Base-by-base conservation (phyloP, 2,888 invertebrate species). In the Macroteleia sp. region DNA sequence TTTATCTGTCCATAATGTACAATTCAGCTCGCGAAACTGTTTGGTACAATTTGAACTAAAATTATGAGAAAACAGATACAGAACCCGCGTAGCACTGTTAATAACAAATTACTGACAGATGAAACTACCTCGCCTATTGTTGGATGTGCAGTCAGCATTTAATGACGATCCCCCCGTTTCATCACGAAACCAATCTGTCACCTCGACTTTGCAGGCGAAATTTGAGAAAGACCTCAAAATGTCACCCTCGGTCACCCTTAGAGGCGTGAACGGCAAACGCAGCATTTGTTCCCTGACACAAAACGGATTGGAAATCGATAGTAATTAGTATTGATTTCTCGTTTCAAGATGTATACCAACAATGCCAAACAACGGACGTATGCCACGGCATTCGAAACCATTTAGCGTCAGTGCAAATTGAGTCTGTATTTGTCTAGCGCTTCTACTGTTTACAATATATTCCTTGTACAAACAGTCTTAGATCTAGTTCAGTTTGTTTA, bases 131-230 rank as follows among this genome's bases (percentile, higher is more conserved):
- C 52, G 67, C 28, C 76, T 61, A 36, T 80, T 80, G 77, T 66
- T 10, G 32, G 20, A 12, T 39, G 39, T 5, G 16, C 70, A 69
- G 42, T 75, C 78, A 79, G 74, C 77, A 80, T 62, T 78, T 57
- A 76, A 71, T 74, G 67, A 30, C 64, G 70, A 79, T 77, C 71
- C 77, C 39, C 30, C 44, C 19, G 20, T 4, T 84, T 82, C 86
- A 83, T 82, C 77, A 46, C 73, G 25, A 32, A 81, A 86, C 83
- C 87, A 85, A 89, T 89, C 88, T 76, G 85, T 90, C 88, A 88
- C 80, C 79, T 80, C 84, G 83, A 83, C 71, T 82, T 67, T 46
- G 61, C 76, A 22, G 8, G 22, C 32, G 25, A 59, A 77, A 77
- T 74, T 62, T 42, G 74, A 74, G 57, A 67, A 71, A 77, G 61